These are phyloP conservation scores for Barnardius zonarius DNA, from an alignment of 2,113 vertebrate species.

Conservation along the genomic window DNA sequence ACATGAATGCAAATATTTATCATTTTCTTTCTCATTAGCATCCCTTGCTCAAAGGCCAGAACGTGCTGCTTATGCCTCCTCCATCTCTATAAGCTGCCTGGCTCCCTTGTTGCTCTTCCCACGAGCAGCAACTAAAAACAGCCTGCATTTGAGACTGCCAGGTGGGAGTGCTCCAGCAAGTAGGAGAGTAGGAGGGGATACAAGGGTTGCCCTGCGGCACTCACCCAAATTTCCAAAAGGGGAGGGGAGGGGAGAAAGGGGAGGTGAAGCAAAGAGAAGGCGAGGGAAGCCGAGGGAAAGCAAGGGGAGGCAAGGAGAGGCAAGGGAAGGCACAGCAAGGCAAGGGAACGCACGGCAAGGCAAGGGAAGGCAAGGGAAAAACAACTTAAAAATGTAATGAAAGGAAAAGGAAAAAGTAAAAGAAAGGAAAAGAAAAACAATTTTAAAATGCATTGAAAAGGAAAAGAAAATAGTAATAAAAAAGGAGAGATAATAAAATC, in stretches of 20 bases:
- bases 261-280: too few relatives aligned
- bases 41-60: neutral
- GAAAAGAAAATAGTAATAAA: neutral
- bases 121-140: neutral
- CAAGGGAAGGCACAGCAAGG: too few relatives aligned
- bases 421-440: neutral
- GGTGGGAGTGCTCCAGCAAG: neutral
- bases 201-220: accelerated
- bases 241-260: too few relatives aligned
- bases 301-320: too few relatives aligned
- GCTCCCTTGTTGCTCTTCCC: neutral
- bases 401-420: neutral
- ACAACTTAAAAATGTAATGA: neutral
- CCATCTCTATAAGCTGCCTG: neutral
- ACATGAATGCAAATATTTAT: conserved; percentile 34
- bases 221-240: neutral
- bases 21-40: conserved; percentile 28
- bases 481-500: neutral
- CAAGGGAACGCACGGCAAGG: too few relatives aligned
- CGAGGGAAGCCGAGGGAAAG: too few relatives aligned
- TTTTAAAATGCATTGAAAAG: neutral
- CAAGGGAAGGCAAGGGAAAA: neutral
- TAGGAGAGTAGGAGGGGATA: neutral
- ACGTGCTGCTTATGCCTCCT: neutral
- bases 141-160: neutral